Percentiles rank a stretch among this genome's conserved stretches.
Conservation (phyloP, 1,140 invertebrate species). For the Batillaria attramentaria region DNA sequence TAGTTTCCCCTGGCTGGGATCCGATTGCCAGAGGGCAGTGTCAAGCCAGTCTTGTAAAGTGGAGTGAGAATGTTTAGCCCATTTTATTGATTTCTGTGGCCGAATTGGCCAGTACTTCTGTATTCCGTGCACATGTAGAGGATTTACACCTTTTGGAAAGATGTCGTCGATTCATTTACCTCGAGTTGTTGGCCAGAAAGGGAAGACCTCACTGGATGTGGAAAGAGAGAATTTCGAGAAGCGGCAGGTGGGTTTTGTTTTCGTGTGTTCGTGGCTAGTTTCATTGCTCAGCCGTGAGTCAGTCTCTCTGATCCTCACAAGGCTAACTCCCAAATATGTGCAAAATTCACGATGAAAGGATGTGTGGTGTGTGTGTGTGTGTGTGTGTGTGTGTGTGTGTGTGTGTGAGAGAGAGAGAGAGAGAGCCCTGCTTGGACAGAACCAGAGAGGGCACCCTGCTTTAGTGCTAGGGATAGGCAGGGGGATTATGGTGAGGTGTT, state of each 20-base stretch:
- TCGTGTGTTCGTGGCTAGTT: neutral
- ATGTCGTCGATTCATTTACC: constrained; percentile 66
- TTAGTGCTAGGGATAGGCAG: neutral
- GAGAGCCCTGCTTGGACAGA: too few relatives aligned
- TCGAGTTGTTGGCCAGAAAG: constrained; percentile 58
- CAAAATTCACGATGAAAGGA: neutral
- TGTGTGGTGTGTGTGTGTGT: neutral
- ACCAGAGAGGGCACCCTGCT: too few relatives aligned
- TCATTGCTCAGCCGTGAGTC: neutral
- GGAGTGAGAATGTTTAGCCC: constrained; percentile 17
- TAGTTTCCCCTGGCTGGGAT: constrained; percentile 19
- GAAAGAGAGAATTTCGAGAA: constrained; percentile 68
- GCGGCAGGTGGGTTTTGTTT: constrained; percentile 60
- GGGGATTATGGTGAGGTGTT: too few relatives aligned
- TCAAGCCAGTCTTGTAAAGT: constrained; percentile 2
- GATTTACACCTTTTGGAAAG: constrained; percentile 20
- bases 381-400: too few relatives aligned
- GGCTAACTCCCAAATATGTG: neutral
- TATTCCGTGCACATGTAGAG: constrained; percentile 21
- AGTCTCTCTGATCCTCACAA: neutral
- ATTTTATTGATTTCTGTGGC: constrained; percentile 24
- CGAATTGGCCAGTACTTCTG: neutral
- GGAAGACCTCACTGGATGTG: constrained; percentile 62
- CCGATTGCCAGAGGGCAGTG: constrained; percentile 30
- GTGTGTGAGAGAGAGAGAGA: too few relatives aligned